Conservation (phyloP, 2,797 vertebrate genomes). For the Danio kyathit region DNA sequence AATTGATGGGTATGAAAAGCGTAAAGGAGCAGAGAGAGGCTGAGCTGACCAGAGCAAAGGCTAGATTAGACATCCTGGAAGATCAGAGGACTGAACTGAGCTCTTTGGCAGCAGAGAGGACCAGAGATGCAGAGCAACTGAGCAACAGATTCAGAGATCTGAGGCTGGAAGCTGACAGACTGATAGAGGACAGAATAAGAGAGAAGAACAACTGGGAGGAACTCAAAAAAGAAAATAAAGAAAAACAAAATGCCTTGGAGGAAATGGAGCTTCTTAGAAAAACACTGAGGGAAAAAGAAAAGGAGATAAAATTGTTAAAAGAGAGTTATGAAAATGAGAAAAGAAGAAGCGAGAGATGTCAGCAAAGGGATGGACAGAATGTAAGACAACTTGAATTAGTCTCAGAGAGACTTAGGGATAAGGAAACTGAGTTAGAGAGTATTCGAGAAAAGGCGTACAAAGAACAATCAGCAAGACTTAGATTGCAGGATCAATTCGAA, state of each 20-base stretch:
- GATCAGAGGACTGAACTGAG: conserved; percentile 71
- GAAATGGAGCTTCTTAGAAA: conserved; percentile 21
- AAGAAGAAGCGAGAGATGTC: conserved; percentile 34
- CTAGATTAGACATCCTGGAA: conserved; percentile 68
- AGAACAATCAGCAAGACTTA: conserved; percentile 12
- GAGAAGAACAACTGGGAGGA: conserved; percentile 18
- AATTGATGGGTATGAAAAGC: conserved; percentile 47
- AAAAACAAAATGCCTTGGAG: conserved; percentile 1
- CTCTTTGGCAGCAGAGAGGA: conserved; percentile 45
- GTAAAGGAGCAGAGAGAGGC: conserved; percentile 68
- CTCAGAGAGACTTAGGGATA: conserved; percentile 37
- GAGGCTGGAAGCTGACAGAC: conserved; percentile 21
- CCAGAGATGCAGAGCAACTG: conserved; percentile 52
- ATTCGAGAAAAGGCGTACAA: conserved; percentile 4
- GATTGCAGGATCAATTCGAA: conserved; percentile 30
- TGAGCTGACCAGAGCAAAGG: conserved; percentile 67
- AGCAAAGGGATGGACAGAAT: neutral
- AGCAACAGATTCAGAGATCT: conserved; percentile 40
- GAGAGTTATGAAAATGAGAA: conserved; percentile 33
- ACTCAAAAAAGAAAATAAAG: conserved; percentile 29
- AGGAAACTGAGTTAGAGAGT: conserved; percentile 48
- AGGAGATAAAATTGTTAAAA: conserved; percentile 24
- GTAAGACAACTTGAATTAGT: conserved; percentile 16
- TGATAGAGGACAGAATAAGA: conserved; percentile 38
- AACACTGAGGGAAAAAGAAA: conserved; percentile 46